Base-by-base conservation (phyloP, 2,888 invertebrate species). In the Polydrusus pterygomalis region DNA sequence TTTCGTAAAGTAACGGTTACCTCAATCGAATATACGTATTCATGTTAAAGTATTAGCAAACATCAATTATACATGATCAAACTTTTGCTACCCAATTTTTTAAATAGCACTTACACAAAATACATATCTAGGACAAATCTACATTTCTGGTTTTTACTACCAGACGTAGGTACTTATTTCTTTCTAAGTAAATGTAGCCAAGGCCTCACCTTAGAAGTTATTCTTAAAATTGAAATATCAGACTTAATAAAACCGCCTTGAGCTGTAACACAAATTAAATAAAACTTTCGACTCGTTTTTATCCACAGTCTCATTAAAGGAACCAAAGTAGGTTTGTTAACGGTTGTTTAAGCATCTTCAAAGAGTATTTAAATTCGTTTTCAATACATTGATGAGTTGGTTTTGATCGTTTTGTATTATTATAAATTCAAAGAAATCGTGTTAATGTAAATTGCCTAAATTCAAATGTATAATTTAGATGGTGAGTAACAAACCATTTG, bases 201-300 rank as follows among this genome's bases (percentile, higher is more conserved):
- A 13, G 30, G 58, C 15, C 58, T 38, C 34, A 58, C 58, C 58
- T 58, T 18, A 60, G 3, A 56, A 56, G 34, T 56, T 56, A 38
- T 15, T 60, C 10, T 54, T 60, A 60, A 60, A 60, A 38, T 34
- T 15, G 30, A 25, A 38, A 38, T 38, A 38, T 38, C 15, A 17
- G 15, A 58, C 17, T 58, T 58, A 38, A 58, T 58, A 38, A 58
- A 58, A 58, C 34, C 38, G 58, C 58, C 58, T 60, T 60, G 58
- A 60, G 58, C 58, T 60, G 18, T 60, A 60, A 38, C 58, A 60
- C 58, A 38, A 60, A 60, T 60, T 38, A 60, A 54, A 54, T 54
- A 25, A 54, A 54, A 38, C 58, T 60, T 60, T 60, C 58, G 18
- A 60, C 58, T 17, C 8, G 58, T 38, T 60, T 60, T 60, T 60